Base-by-base conservation (phyloP, 2,888 invertebrate species). In the Lasius fuliginosus region DNA sequence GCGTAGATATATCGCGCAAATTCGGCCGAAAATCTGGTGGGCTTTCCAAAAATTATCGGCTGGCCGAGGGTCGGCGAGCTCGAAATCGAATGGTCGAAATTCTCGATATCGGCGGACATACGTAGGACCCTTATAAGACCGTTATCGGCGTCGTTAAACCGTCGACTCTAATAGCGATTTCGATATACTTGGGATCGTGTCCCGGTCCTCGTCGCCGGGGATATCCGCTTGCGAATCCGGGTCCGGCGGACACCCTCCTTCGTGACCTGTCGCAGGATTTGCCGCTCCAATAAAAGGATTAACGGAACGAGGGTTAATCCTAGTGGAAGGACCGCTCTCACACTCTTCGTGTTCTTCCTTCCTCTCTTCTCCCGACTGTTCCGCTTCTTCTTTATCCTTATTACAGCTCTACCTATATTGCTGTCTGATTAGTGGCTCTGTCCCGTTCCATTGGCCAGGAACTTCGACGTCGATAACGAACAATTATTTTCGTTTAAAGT, bases 231-330 rank as follows among this genome's bases (percentile, higher is more conserved):
- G 89, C 84, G 89, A 87, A 92, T 89, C 88, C 87, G 65, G 87
- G 87, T 86, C 87, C 82, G 62, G 77, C 88, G 83, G 90, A 87
- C 90, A 92, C 91, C 92, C 92, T 91, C 92, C 92, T 92, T 91
- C 92, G 92, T 92, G 93, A 92, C 92, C 93, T 91, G 91, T 92
- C 93, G 90, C 90, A 91, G 93, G 94, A 93, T 94, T 94, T 93
- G 91, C 93, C 91, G 91, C 91, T 87, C 93, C 94, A 94, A 94
- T 94, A 94, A 94, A 94, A 93, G 94, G 94, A 94, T 94, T 94
- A 94, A 93, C 92, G 91, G 92, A 92, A 94, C 94, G 93, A 93
- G 93, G 94, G 93, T 94, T 94, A 94, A 94, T 94, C 94, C 94
- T 91, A 94, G 93, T 92, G 93, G 93, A 92, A 93, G 93, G 91